A percentile compares a stretch with the other conserved stretches of the same genome.
phyloP scores from a whole-genome alignment of 2,797 vertebrate species.

The Sebastes steindachneri region DNA sequence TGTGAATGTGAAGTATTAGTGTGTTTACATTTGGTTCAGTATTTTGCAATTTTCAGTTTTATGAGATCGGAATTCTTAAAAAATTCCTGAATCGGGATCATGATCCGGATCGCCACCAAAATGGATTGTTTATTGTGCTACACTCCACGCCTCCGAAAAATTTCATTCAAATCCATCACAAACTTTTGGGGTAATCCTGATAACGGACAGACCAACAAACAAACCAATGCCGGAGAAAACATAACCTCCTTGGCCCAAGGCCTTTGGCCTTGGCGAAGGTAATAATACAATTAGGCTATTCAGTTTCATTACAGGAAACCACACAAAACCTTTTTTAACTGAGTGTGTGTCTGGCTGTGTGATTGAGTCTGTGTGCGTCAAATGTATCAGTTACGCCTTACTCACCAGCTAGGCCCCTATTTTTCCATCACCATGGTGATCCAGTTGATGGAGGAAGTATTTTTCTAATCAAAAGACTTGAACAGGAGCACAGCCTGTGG shows the following conservation, averaged over 20 bases:
- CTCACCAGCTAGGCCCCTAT: background rate
- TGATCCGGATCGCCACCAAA: no score
- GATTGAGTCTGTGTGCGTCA: background rate
- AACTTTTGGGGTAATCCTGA: no score
- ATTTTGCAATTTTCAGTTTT: background rate
- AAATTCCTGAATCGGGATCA: accelerated
- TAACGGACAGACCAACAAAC: no score
- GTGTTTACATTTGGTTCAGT: background rate
- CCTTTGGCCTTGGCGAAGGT: no score
- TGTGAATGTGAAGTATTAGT: background rate
- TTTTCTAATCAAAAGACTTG: constrained; percentile 28
- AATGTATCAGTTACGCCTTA: background rate
- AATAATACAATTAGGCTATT: background rate
- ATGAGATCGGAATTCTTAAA: background rate
- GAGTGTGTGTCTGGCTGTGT: background rate
- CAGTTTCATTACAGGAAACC: background rate
- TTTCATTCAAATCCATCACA: no score
- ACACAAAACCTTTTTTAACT: background rate
- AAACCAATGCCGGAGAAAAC: no score
- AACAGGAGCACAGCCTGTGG: constrained; percentile 32
- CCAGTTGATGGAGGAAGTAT: constrained; percentile 25
- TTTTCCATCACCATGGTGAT: constrained; percentile 38
- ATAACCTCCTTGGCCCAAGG: no score
- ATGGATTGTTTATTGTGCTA: no score
- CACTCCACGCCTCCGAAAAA: accelerated